These are phyloP conservation scores for Vidua macroura DNA, from an alignment of 2,113 vertebrate genomes.

Conservation along the genomic window DNA sequence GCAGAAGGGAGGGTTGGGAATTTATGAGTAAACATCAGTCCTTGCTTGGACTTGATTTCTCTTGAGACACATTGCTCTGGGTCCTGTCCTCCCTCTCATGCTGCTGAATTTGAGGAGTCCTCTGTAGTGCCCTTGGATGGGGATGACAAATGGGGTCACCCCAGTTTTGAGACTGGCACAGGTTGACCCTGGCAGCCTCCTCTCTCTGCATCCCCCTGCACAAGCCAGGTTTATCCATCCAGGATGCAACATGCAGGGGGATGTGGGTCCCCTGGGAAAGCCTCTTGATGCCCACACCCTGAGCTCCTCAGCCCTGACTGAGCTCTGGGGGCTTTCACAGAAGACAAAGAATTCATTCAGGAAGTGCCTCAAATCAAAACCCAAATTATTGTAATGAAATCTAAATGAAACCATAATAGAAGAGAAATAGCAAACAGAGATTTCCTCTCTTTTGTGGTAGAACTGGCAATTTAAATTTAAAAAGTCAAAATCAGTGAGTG, in stretches of 20 bases:
- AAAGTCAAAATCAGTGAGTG: neutral
- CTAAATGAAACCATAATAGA: neutral
- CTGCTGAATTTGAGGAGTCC: too few species aligned
- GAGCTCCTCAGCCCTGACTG: neutral
- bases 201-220: neutral
- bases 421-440: neutral
- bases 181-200: neutral
- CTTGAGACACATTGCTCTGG: neutral
- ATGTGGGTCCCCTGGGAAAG: neutral
- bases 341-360: neutral
- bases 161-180: neutral
- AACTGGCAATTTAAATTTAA: neutral
- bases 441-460: neutral
- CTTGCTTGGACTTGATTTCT: neutral
- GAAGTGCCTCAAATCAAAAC: neutral
- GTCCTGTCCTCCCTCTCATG: too few species aligned
- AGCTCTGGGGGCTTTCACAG: neutral
- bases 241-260: neutral
- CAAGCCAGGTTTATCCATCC: neutral
- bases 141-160: neutral
- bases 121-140: too few species aligned
- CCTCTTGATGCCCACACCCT: neutral
- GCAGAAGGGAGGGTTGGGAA: neutral
- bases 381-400: constrained; percentile 4
- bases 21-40: neutral